Evolutionary conservation across 2,113 vertebrate species (phyloP), one percentile per base, ranked within the genome.

Genomic region (Salvator merianae): DNA sequence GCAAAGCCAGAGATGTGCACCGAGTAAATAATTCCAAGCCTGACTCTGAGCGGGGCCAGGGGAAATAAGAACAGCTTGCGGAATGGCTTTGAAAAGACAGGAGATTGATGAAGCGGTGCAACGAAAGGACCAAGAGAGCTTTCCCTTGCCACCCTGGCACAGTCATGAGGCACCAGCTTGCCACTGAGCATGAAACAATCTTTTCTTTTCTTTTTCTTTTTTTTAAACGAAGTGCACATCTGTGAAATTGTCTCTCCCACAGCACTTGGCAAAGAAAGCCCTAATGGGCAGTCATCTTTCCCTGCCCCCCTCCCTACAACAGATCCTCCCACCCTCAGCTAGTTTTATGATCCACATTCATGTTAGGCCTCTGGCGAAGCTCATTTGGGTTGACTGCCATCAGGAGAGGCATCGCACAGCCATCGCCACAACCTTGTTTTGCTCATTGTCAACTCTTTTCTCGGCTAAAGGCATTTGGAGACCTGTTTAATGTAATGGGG

Each of bases 71-170:
- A 32, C 70, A 24, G 80, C 66, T 38, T 4, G 12, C 74, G 0
- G 16, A 47, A 74, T 24, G 30, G 18, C 26, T 71, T 30, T 2
- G 34, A 6, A 22, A 32, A 14, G 75, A 34, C 12, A 18, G 53
- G 53, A 59, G 50, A 59, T 63, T 26, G 53, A 72, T 47, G 68
- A 77, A 38, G 47, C 74, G 2, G 32, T 1, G 34, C 26, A 22
- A 4, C 0, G 0, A 34, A 28, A 18, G 30, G 20, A 22, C 75
- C 76, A n/a, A 18, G 30, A 2, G 2, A 62, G 28, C 65, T 0
- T 34, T 40, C 3, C 13, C 34, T 26, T 30, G 32, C 24, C 26
- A 2, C 26, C 3, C 2, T 10, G 5, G 34, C 3, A 14, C 69
- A n/a, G 32, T 47, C 2, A 1, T 8, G 47, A 76, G 65, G 34